These are phyloP conservation scores for Melitaea cinxia DNA, from an alignment of 1,140 invertebrate genomes.

Conservation along the genomic window DNA sequence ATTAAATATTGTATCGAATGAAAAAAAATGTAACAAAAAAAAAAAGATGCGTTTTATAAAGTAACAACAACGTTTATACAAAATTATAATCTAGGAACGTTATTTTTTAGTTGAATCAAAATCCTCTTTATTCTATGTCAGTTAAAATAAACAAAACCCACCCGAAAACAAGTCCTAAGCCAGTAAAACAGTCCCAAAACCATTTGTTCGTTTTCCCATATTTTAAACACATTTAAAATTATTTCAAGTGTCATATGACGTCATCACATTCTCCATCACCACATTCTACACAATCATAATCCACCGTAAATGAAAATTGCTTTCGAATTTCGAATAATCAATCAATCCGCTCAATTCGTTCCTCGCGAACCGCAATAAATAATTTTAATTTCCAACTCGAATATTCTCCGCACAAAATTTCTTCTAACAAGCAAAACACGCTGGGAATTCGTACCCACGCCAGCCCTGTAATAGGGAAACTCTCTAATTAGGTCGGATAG, in stretches of 20 bases:
- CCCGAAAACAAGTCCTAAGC: too few species aligned
- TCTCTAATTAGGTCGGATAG: constrained; percentile 29
- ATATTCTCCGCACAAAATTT: constrained; percentile 3
- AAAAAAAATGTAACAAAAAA: too few species aligned
- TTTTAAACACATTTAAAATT: neutral
- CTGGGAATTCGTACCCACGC: constrained; percentile 6
- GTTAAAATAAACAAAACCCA: too few species aligned
- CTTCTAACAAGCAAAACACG: constrained; percentile 19
- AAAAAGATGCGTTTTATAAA: too few species aligned
- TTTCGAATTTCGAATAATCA: neutral
- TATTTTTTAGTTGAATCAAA: too few species aligned
- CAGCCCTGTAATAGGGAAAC: constrained; percentile 14
- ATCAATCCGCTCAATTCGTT: constrained; percentile 1
- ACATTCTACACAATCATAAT: neutral
- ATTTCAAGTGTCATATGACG: too few species aligned
- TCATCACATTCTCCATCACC: too few species aligned
- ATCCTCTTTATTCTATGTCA: too few species aligned
- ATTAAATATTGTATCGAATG: too few species aligned
- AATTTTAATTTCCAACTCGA: neutral
- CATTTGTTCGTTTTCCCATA: neutral
- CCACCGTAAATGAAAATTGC: neutral
- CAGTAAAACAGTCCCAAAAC: neutral
- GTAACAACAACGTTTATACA: too few species aligned
- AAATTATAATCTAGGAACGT: too few species aligned
- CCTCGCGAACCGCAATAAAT: constrained; percentile 3